Base-by-base conservation (phyloP, 1,140 invertebrate genomes). In the Drosophila sp. region DNA sequence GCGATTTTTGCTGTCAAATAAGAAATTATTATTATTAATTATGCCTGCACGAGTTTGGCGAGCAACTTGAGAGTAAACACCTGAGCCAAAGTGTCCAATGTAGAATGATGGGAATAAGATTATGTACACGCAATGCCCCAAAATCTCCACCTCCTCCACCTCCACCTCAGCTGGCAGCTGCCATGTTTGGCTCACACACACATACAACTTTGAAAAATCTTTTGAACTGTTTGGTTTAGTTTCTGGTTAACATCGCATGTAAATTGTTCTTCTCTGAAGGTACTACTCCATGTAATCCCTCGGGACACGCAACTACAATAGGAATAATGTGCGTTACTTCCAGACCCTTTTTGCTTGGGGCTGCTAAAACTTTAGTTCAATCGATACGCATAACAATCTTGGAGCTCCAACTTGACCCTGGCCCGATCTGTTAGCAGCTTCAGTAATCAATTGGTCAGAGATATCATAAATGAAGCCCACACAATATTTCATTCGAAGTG, bases 181-280 rank as follows among this genome's bases (percentile, higher is more conserved):
- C 79, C 82, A 86, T 79, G 83, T 86, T 86, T 86, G 76, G 83
- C 83, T 87, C 71, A 69, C 78, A 81, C 44, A 69, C 64, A 70
- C 61, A 60, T 56, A 61, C 56, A 67, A 77, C 62, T 63, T 44
- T 70, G 66, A 55, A 70, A 29, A 70, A 58, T 58, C 33, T 58
- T 54, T 35, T 58, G 56, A 58, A 29, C 56, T 58, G 32, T 35
- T 58, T 58, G 44, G 44, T 50, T 50, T 25, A 7, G 25, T 27
- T 47, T 10, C 10, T 2, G 0, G 1, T 38, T 38, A 10, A 4
- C 7, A 5, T 50, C 27, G 44, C 44, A 50, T 50, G 44, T 50
- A 50, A 50, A 50, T 50, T 50, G 44, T 50, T 25, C 23, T 41
- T 47, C 23, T 25, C 23, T 4, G 2, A 44, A 44, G 8, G 44